A percentile compares a stretch with the other conserved stretches of the same genome.
phyloP scores from a whole-genome alignment of 2,797 vertebrate species.

The Pseudocheirus occidentalis region DNA sequence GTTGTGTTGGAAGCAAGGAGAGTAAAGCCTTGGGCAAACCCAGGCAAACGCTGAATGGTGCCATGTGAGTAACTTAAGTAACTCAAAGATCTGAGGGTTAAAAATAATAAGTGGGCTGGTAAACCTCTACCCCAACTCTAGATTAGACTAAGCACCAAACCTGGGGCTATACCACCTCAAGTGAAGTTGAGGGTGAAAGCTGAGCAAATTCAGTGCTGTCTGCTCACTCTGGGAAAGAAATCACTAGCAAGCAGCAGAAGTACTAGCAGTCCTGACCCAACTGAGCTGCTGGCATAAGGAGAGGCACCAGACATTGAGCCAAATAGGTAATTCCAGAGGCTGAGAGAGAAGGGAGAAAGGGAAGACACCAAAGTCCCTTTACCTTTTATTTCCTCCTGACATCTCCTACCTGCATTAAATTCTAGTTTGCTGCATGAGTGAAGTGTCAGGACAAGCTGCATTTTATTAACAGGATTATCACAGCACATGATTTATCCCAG shows the following conservation, averaged over 20 bases:
- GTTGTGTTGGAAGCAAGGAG: not conserved
- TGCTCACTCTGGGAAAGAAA: constrained; percentile 86
- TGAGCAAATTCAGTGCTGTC: constrained; percentile 86
- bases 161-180: constrained; percentile 79
- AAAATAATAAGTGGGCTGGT: constrained; percentile 80
- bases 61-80: not conserved
- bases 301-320: constrained; percentile 77
- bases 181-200: constrained; percentile 79
- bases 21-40: not conserved
- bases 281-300: constrained; percentile 53
- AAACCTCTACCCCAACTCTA: constrained; percentile 73
- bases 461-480: constrained; percentile 92
- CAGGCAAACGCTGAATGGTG: not conserved
- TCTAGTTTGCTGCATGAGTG: constrained; percentile 87
- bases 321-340: constrained; percentile 75
- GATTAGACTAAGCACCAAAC: constrained; percentile 83
- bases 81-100: constrained; percentile 75
- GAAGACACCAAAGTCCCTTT: constrained; percentile 60
- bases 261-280: constrained; percentile 84
- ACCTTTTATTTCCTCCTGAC: constrained; percentile 75
- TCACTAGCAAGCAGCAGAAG: constrained; percentile 84
- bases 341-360: not conserved
- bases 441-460: constrained; percentile 90
- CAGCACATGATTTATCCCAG: constrained; percentile 89
- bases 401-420: constrained; percentile 83